These are phyloP conservation scores for Microplitis demolitor DNA, from an alignment of 1,140 invertebrate species.

Conservation along the genomic window DNA sequence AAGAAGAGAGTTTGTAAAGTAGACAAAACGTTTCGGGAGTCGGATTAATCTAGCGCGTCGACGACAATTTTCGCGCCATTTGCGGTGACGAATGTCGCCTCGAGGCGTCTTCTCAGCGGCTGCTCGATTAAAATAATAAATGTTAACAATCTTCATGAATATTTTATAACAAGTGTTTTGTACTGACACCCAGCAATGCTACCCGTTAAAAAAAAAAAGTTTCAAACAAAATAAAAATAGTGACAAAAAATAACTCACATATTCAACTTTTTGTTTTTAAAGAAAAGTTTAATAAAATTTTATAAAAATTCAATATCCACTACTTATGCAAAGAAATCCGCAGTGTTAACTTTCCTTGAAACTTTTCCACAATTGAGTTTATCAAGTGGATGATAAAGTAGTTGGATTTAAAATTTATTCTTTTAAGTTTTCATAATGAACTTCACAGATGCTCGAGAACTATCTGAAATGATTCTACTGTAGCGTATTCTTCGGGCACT, in stretches of 20 bases:
- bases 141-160: conserved; percentile 32
- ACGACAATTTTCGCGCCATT: conserved; percentile 31
- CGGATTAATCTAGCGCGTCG: conserved; percentile 26
- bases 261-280: no score
- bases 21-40: conserved; percentile 18
- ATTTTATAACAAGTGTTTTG: conserved; percentile 21
- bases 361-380: background rate
- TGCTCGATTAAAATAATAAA: conserved; percentile 26
- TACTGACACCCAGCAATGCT: no score
- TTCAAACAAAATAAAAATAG: no score
- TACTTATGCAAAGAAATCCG: no score
- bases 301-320: no score
- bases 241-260: no score
- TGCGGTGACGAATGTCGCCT: conserved; percentile 26
- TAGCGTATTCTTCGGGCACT: no score
- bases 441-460: conserved; percentile 12
- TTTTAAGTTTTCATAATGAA: conserved; percentile 9
- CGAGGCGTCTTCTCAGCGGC: conserved; percentile 5
- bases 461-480: background rate
- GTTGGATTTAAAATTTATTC: background rate
- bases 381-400: background rate
- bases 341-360: background rate
- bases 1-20: conserved; percentile 22
- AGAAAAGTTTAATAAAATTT: no score
- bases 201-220: no score